Conservation (phyloP, 2,797 vertebrate species). For the Allenopithecus nigroviridis region DNA sequence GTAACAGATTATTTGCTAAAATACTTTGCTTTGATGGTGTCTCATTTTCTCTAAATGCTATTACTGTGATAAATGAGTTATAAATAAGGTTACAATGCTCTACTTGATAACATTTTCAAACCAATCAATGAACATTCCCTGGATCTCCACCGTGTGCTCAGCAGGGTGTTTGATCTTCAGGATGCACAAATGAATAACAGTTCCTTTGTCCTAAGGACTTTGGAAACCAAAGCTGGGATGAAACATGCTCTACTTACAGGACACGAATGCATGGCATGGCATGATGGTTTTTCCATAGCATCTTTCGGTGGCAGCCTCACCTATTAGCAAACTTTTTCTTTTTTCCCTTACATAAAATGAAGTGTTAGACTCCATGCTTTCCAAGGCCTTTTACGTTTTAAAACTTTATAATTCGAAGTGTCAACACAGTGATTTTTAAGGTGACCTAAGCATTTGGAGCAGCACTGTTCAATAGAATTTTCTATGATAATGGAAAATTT, state of each 20-base stretch:
- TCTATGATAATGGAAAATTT: rapidly evolving
- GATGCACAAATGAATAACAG: too few species aligned
- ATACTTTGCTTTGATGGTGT: neutral
- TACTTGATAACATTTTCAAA: neutral
- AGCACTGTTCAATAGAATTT: neutral
- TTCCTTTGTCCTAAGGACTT: neutral
- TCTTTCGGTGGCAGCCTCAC: neutral
- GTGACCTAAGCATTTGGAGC: neutral
- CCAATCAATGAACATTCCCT: neutral
- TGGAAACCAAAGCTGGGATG: neutral
- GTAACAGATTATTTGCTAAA: neutral
- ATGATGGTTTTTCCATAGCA: neutral
- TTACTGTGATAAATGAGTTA: neutral
- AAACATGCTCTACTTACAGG: neutral
- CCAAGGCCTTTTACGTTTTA: neutral
- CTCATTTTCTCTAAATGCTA: neutral
- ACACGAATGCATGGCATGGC: rapidly evolving
- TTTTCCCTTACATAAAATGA: neutral
- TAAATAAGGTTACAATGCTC: neutral
- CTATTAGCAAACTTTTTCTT: neutral
- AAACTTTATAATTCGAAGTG: neutral
- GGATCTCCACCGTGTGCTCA: neutral
- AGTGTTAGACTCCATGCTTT: rapidly evolving
- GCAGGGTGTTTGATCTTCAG: neutral
- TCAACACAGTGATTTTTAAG: neutral